Percentiles rank a stretch among this genome's conserved stretches.
Conservation (phyloP, 2,888 invertebrate genomes). For the Drosophila algonquin region DNA sequence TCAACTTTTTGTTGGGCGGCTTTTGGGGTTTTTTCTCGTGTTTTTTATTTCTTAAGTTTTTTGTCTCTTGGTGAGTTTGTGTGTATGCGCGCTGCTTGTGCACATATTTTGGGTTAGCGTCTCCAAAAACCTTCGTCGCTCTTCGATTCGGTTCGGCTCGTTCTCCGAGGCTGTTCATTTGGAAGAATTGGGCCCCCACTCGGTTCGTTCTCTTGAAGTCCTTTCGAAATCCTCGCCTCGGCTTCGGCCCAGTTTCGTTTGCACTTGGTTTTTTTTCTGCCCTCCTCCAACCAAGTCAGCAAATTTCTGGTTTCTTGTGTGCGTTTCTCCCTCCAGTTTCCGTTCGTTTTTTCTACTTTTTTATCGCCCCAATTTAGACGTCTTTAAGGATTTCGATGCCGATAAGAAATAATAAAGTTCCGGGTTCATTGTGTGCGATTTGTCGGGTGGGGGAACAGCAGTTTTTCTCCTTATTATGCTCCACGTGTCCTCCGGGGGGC, state of each 20-base stretch:
- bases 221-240: constrained; percentile 1
- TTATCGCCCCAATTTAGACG: constrained; percentile 60
- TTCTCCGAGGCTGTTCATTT: constrained; percentile 58
- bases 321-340: constrained; percentile 1
- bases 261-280: not conserved
- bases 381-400: constrained; percentile 54
- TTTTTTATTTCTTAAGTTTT: constrained; percentile 9
- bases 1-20: constrained; percentile 55
- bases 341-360: constrained; percentile 29
- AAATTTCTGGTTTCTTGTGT: constrained; percentile 9
- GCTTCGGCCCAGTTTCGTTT: constrained; percentile 19
- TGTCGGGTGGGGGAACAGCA: constrained; percentile 1
- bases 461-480: not conserved
- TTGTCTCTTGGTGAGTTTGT: not conserved
- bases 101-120: constrained; percentile 23
- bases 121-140: not conserved
- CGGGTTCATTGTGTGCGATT: not conserved
- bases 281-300: constrained; percentile 23
- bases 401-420: constrained; percentile 55
- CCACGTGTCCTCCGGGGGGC: not conserved
- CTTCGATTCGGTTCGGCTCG: not conserved
- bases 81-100: constrained; percentile 35
- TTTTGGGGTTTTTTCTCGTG: constrained; percentile 17
- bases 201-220: constrained; percentile 29
- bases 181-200: constrained; percentile 58